These are phyloP conservation scores for Stercorarius parasiticus DNA, from an alignment of 2,113 vertebrate species.

Conservation along the genomic window DNA sequence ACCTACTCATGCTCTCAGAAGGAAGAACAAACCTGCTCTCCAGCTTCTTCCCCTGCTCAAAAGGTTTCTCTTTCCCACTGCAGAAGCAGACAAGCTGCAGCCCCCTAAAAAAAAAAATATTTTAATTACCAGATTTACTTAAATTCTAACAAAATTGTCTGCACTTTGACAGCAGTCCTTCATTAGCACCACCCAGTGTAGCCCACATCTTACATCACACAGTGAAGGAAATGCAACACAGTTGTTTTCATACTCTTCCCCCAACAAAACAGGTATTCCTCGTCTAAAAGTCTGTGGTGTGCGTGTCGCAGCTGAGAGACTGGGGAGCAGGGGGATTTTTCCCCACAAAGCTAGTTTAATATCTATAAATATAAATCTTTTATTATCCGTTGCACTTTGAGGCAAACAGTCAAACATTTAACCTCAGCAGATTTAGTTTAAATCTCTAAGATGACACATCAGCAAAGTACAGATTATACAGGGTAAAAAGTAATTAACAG, in stretches of 20 bases:
- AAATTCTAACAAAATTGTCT: background rate
- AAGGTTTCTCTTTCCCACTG: background rate
- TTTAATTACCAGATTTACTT: background rate
- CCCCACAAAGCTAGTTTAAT: background rate
- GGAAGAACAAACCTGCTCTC: background rate
- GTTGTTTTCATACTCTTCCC: background rate
- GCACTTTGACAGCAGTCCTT: background rate
- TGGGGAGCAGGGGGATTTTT: background rate
- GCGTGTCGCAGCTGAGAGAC: rapidly evolving
- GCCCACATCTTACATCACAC: background rate
- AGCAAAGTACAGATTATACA: constrained; percentile 35
- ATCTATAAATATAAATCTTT: background rate
- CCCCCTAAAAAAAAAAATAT: background rate
- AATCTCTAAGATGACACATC: constrained; percentile 11
- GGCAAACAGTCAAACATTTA: background rate
- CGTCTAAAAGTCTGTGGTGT: background rate
- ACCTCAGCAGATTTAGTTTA: constrained; percentile 34
- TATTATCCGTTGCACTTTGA: background rate
- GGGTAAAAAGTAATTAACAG: constrained; percentile 41
- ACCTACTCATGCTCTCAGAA: background rate
- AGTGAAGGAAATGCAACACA: background rate
- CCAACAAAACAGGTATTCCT: background rate
- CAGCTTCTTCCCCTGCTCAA: background rate
- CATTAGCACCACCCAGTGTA: background rate
- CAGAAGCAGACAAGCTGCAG: background rate